Conservation (phyloP, 2,113 vertebrate genomes). For the Mesoclemmys tuberculata region DNA sequence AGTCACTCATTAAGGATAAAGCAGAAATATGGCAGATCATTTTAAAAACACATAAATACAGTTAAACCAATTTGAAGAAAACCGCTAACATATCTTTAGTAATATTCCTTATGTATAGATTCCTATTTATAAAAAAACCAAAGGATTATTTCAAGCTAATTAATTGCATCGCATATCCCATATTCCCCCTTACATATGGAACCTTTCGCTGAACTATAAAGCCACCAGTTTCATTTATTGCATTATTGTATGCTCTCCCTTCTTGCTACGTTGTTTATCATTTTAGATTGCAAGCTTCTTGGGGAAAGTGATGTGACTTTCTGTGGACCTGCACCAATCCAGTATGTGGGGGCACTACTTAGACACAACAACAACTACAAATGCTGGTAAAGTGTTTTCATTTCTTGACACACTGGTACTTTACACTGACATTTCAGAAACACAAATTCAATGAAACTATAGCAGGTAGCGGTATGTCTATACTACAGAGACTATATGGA, state of each 20-base stretch:
- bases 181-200: slow-evolving; percentile 34
- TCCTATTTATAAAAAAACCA: slow-evolving; percentile 46
- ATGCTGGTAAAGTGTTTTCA: not conserved
- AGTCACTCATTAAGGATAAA: not conserved
- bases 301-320: not conserved
- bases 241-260: not conserved
- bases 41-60: not conserved
- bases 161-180: slow-evolving; percentile 52
- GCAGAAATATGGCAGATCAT: not conserved
- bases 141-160: slow-evolving; percentile 44
- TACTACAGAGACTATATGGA: not conserved
- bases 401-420: not conserved
- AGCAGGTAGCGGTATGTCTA: not conserved
- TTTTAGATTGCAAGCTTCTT: not conserved
- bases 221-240: not conserved
- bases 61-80: slow-evolving; percentile 14
- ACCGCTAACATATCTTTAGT: not conserved
- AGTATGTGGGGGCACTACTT: not conserved
- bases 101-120: slow-evolving; percentile 13
- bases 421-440: not conserved
- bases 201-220: slow-evolving; percentile 29
- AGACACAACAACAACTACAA: not conserved
- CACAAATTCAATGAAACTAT: rapidly evolving
- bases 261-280: not conserved
- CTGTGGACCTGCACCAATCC: not conserved